Base-by-base conservation (phyloP, 2,113 vertebrate genomes). In the Forbesichthys papilliferus region DNA sequence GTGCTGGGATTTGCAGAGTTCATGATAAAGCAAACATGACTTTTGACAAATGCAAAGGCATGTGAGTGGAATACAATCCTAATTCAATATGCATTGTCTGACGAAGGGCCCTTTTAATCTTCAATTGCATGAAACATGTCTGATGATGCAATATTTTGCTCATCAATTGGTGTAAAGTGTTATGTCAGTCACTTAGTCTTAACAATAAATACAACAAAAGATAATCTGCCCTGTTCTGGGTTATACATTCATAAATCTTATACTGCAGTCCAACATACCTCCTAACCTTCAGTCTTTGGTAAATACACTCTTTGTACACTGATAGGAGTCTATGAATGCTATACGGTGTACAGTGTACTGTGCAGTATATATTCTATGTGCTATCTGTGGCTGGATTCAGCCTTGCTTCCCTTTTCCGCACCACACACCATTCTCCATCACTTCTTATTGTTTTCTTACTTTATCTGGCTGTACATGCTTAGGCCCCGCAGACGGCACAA, bases 1-100 rank as follows among this genome's bases (percentile, higher is more conserved):
- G 48, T 49, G 64, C 11, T 56, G 48, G 61, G 56, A 67, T 74
- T 71, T 78, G 1, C 57, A 3, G 12, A 68, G 67, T 70, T 52
- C 74, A 78, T 36, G 74, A 73, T 66, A 49, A 79, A 33, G 20
- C 11, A 51, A 66, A 69, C 27, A 62, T 52, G 47, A 61, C 46
- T 78, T 5, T 82, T 11, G 49, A 56, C 58, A 52, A 5, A 27
- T 27, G 1, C 27, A 27, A 54, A 27, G 11, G 20, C 20, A 57
- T 33, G 33, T 57, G 20, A 36, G 34, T 55, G 1, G 1, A 59
- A 66, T 33, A 16, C 5, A 10, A 42, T 76, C 10, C 68, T n/a
- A 72, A 56, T 66, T 74, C 10, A 3, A 14, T 12, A 46, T 33
- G 8, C 51, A 57, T 9, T 57, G 11, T 55, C 49, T 61, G 59